Evolutionary conservation across 2,888 invertebrate species (phyloP).

Genomic region (Falcaria lacertinaria): DNA sequence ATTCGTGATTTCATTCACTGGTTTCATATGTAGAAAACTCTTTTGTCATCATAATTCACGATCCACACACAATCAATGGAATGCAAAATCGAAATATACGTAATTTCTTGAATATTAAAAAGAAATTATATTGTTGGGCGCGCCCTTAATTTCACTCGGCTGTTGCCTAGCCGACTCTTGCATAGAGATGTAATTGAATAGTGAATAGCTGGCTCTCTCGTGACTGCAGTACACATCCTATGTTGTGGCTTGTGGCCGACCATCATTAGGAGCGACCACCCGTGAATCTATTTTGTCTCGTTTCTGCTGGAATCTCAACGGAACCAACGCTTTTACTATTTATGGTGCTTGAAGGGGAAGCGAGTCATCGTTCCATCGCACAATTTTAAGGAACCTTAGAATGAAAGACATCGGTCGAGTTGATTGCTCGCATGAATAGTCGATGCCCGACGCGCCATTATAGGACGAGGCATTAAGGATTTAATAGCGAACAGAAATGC

Average conservation of each 20-base stretch:
- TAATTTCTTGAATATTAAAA: constrained; percentile 6
- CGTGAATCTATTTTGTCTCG: constrained; percentile 46
- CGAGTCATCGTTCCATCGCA: constrained; percentile 11
- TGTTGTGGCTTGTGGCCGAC: constrained; percentile 28
- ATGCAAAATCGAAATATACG: background rate
- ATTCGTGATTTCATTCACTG: no score
- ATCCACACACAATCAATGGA: no score
- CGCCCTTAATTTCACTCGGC: constrained; percentile 29
- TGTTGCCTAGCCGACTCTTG: constrained; percentile 20
- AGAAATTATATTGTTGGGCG: constrained; percentile 24
- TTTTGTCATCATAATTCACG: no score
- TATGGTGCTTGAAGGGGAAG: constrained; percentile 8
- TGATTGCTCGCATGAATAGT: constrained; percentile 7
- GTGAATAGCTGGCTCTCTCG: constrained; percentile 32
- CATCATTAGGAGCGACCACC: constrained; percentile 55
- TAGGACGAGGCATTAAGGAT: background rate
- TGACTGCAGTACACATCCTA: constrained; percentile 24
- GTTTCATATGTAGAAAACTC: no score
- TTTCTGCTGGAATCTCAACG: constrained; percentile 3
- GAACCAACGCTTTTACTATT: constrained; percentile 12
- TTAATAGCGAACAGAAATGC: background rate
- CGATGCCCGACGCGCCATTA: background rate
- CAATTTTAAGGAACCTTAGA: constrained; percentile 15
- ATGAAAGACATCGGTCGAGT: constrained; percentile 12
- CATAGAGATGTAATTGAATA: constrained; percentile 37